These are phyloP conservation scores for Sebastes matsubarae DNA, from an alignment of 2,797 vertebrate species.

Conservation along the genomic window DNA sequence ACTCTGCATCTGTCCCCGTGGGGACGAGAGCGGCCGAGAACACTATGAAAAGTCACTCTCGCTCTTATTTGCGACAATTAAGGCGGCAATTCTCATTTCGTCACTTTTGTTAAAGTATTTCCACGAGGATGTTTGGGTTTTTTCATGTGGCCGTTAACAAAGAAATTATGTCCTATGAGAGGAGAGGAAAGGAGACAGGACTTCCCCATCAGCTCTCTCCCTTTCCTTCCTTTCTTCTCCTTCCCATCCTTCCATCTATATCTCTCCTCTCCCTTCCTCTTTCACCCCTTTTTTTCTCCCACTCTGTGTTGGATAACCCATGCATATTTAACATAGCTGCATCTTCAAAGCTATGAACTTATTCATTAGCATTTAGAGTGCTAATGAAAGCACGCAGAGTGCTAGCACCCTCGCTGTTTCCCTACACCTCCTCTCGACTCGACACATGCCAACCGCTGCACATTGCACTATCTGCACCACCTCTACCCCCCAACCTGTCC, in stretches of 20 bases:
- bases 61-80: conserved; percentile 69
- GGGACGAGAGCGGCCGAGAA: conserved; percentile 46
- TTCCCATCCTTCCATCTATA: conserved; percentile 26
- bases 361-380: conserved; percentile 84
- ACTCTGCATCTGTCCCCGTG: conserved; percentile 71
- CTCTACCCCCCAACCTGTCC: conserved; percentile 21
- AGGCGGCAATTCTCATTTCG: conserved; percentile 50
- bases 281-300: conserved; percentile 24
- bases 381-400: conserved; percentile 79
- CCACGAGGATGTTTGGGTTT: conserved; percentile 27
- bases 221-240: neutral
- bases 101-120: conserved; percentile 52
- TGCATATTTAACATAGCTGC: conserved; percentile 80
- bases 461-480: conserved; percentile 18
- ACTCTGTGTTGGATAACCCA: conserved; percentile 61
- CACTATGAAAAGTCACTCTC: conserved; percentile 54
- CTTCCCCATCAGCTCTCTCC: neutral
- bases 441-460: conserved; percentile 25
- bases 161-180: conserved; percentile 14
- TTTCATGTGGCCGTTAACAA: conserved; percentile 26
- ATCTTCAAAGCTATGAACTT: conserved; percentile 82
- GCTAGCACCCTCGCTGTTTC: conserved; percentile 65
- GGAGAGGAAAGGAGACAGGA: neutral
- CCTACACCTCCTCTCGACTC: conserved; percentile 46
- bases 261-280: conserved; percentile 25